Base-by-base conservation (phyloP, 2,113 vertebrate species). In the Albula glossodonta region DNA sequence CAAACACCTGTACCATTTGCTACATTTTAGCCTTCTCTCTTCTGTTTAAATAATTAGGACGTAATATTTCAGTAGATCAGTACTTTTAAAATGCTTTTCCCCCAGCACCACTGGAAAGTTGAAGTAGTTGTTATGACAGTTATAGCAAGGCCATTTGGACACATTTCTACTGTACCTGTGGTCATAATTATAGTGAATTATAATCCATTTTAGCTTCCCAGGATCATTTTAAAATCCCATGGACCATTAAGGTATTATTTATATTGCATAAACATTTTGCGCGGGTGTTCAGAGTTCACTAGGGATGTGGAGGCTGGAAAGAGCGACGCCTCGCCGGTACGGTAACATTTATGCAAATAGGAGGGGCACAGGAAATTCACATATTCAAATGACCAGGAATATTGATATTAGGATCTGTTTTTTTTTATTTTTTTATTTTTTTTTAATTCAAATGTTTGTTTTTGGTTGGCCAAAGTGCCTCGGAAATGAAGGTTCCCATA, bases 231-330 rank as follows among this genome's bases (percentile, higher is more conserved):
- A 70, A 49, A 78, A 8, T 84, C 66, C 22, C 51, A 74, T 50
- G 25, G 63, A 84, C 66, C 83, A 77, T 70, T 51, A 83, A 74
- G 50, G 52, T 41, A 63, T 84, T 7, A 74, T 79, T 50, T 50
- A 48, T 51, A 52, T 48, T 41, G 50, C 63, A 63, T 77, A 66
- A 84, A 49, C 13, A 17, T 84, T 84, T 52, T n/a, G n/a, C 52
- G 13, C 50, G n/a, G 22, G 49, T 79, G 12, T 50, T 49, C 66
- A n/a, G 22, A 49, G 78, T 79, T 15, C 78, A 79, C 78, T 79
- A 48, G 49, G 80, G 80, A 53, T 22, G 8, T 3, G 4, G 9
- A 19, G 22, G 10, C 51, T 22, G 52, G 51, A 52, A 51, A n/a
- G 50, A 48, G 17, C 19, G 17, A 50, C 6, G 41, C 80, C 6